Percentiles rank a stretch among this genome's conserved stretches.
Conservation (phyloP, 2,888 invertebrate genomes). For the Ctena decussata region DNA sequence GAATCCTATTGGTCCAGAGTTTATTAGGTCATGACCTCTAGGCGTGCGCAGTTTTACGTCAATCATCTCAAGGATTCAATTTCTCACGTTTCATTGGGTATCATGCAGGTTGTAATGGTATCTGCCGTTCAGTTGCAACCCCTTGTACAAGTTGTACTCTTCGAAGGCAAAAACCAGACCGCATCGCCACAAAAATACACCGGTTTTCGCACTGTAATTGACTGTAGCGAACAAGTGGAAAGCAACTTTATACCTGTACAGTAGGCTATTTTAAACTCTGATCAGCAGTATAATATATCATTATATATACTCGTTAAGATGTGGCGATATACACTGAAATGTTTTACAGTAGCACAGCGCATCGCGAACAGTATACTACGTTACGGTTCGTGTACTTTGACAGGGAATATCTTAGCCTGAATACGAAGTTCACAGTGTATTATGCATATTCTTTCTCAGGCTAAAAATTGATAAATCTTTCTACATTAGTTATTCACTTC, state of each 20-base stretch:
- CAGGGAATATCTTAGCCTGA: background rate
- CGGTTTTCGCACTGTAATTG: background rate
- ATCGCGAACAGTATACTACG: constrained; percentile 2
- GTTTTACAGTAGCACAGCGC: background rate
- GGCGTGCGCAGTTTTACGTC: constrained; percentile 12
- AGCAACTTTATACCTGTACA: constrained; percentile 2
- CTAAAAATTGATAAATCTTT: constrained; percentile 3
- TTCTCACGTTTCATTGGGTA: constrained; percentile 13
- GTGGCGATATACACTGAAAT: background rate
- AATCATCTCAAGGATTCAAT: constrained; percentile 9
- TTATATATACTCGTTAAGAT: constrained; percentile 5
- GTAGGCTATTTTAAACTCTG: background rate
- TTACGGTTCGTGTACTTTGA: background rate
- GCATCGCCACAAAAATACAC: background rate
- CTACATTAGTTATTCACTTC: background rate
- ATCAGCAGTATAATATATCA: constrained; percentile 1
- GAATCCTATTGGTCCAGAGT: background rate
- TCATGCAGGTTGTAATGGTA: background rate
- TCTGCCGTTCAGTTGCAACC: background rate
- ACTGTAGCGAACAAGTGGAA: background rate
- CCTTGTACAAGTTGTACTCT: too few species aligned
- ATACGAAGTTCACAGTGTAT: background rate
- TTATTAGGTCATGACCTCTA: background rate
- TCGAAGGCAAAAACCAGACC: background rate
- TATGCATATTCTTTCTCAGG: background rate